Evolutionary conservation across 2,113 vertebrate genomes (phyloP), one percentile per base, ranked within the genome.

Genomic region (Paratilapia polleni): DNA sequence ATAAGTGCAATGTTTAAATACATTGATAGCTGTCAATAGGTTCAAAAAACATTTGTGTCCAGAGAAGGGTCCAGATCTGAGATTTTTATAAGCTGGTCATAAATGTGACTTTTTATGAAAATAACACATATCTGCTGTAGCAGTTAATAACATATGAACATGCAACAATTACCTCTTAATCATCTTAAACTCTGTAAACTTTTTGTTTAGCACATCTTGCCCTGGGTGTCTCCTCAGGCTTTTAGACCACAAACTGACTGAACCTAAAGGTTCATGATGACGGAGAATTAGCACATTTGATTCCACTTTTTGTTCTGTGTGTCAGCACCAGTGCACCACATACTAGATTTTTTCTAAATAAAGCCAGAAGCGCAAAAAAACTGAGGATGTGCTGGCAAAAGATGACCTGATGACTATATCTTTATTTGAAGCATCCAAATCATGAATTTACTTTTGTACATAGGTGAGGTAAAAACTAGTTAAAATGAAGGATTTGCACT

Each of bases 121-220:
- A 11, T 4, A 68, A 41, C 17, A 24, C 24, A 77, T 41, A 59
- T 26, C 9, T 58, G 54, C 34, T 76, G 19, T 41, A 58, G 43
- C 77, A 83, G 66, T 73, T 58, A 78, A 56, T 78, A 52, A 61
- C 63, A 58, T n/a, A 5, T 20, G 14, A 70, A 70, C 11, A 56
- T 22, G 34, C 4, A 26, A 38, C 79, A 31, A 34, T 62, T 56
- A 78, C 31, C 26, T 78, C 34, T 54, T 76, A 68, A 49, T 54
- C n/a, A 17, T 24, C 38, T 66, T 66, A 10, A 66, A 43, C 14
- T 58, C 49, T 60, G 15, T 24, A 34, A 31, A 4, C 81, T 17
- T 38, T 57, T 49, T 59, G 82, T 89, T 63, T 73, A 58, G 14
- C 43, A 86, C 66, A 54, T 77, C 61, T 54, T 61, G 75, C 73